phyloP scores from a whole-genome alignment of 2,888 invertebrate genomes.

The Cistogaster globosa region DNA sequence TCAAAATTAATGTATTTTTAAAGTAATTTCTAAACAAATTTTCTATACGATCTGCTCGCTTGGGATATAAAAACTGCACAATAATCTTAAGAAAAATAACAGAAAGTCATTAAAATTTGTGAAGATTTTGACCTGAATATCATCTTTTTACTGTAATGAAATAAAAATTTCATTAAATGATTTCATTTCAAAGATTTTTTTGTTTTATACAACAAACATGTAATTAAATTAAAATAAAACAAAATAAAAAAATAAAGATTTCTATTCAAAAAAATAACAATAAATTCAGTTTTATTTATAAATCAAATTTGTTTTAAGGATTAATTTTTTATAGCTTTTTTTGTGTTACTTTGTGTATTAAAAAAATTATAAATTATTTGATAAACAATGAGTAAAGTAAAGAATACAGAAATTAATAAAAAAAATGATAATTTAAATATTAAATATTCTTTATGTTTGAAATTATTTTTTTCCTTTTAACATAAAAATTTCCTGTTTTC shows the following conservation, averaged over 20 bases:
- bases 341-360: constrained; percentile 13
- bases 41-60: too few species aligned
- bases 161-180: not conserved
- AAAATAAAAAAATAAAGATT: constrained; percentile 1
- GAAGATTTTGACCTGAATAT: too few species aligned
- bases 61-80: too few species aligned
- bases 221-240: constrained; percentile 14
- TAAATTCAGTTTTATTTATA: constrained; percentile 65
- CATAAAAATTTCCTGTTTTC: constrained; percentile 45
- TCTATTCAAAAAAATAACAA: constrained; percentile 60
- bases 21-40: too few species aligned
- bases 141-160: not conserved
- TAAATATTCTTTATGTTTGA: constrained; percentile 23
- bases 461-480: constrained; percentile 30
- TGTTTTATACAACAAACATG: not conserved
- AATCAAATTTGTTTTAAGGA: constrained; percentile 1
- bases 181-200: not conserved
- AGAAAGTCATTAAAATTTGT: too few species aligned
- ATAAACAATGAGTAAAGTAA: constrained; percentile 69
- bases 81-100: too few species aligned
- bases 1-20: too few species aligned
- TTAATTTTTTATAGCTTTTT: not conserved
- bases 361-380: constrained; percentile 61
- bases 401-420: constrained; percentile 50
- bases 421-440: constrained; percentile 27